Base-by-base conservation (phyloP, 2,113 vertebrate species). In the Sinocyclocheilus maitianheensis region DNA sequence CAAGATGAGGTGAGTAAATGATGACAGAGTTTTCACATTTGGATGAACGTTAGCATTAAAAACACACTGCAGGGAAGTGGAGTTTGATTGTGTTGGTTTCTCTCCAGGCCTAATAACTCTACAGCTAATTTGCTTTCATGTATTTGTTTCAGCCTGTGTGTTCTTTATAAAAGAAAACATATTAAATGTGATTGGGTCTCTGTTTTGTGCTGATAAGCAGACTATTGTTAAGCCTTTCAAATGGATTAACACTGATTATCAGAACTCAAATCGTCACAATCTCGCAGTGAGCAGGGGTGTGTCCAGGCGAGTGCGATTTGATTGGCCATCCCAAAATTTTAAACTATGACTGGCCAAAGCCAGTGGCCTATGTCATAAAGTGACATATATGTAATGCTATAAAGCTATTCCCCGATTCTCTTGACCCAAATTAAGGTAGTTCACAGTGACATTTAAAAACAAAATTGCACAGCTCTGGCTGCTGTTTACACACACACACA, bases 211-310 rank as follows among this genome's bases (percentile, higher is more conserved):
- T 74, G 84, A 86, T 88, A 86, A 84, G 84, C 75, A 34, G 67
- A 34, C 67, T 79, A 81, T 75, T 85, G 81, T 86, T 81, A 84
- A 88, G 76, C 77, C 48, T 48, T 75, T 86, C 55, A 76, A 86
- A 60, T 62, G 22, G 11, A 84, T 86, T 84, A 88, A 75, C 11
- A 24, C 77, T 76, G 13, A 48, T 84, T 77, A 81, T 84, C 22
- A 80, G 58, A 18, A 75, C 75, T 14, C 12, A 65, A 84, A 65
- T 62, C 43, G 14, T 0, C n/a, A 71, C 4, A 3, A 85, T 80
- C 55, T 84, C 11, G 2, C 46, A 58, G 26, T 46, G 53, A 83
- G 2, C 8, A 26, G 62, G 40, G 22, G 60, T 26, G 40, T 78
- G 63, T 85, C 26, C 62, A 20, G 4, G 11, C 12, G 1, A 37